Base-by-base conservation (phyloP, 2,888 invertebrate genomes). In the Euspilapteryx auroguttella region DNA sequence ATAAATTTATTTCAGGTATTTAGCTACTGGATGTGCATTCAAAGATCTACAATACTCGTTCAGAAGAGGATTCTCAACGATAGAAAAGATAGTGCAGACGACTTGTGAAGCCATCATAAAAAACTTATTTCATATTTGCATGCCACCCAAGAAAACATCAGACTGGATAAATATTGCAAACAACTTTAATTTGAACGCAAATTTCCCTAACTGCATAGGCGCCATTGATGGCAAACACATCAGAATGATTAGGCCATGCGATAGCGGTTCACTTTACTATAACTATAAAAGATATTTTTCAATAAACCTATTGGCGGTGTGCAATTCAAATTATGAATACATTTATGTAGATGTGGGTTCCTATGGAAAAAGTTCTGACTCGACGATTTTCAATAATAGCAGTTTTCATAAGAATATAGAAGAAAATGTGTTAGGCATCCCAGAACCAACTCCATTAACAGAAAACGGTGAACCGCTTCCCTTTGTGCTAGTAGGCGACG, bases 161-260 rank as follows among this genome's bases (percentile, higher is more conserved):
- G 31, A 38, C 27, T 35, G 29, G 32, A 23, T 30, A 31, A 32
- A 35, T 27, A 34, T 34, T 12, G 22, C 14, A 29, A 32, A 36
- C 32, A 31, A 28, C 30, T 38, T 35, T 34, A 26, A 29, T 25
- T 27, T 31, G 32, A 31, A 38, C 28, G 31, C 36, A 11, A 26
- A 26, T 32, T 29, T 32, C 23, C 36, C 32, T 24, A 33, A 34
- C 20, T 32, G 32, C 25, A 25, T 33, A 7, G 34, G 35, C 4
- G 31, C 32, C 31, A 34, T 38, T 29, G 37, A 35, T 31, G 37
- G 38, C 30, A 38, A 38, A 11, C 36, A 38, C 12, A 33, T 38
- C 32, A 29, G 31, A 27, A 32, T 38, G 14, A 33, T 9, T 32
- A 34, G 31, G 31, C 22, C 34, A 32, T 15, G 12, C n/a, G 17